A percentile compares a stretch with the other conserved stretches of the same genome.
These are phyloP conservation scores for Saturnia pavonia DNA, from an alignment of 2,888 invertebrate genomes.

Conservation along the genomic window DNA sequence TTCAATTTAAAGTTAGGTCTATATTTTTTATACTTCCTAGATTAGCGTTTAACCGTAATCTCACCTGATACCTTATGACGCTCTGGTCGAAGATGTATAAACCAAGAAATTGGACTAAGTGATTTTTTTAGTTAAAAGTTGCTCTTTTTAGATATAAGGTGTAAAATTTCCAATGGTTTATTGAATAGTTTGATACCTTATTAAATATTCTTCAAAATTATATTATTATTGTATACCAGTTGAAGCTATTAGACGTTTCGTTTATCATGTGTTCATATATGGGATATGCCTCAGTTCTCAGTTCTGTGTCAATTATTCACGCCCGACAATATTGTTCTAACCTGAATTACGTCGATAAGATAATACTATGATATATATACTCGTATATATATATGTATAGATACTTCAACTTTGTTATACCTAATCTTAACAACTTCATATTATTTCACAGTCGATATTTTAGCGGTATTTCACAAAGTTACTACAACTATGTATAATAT, in stretches of 20 bases:
- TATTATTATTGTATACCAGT: background rate
- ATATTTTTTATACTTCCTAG: background rate
- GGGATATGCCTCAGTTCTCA: background rate
- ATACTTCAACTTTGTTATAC: background rate
- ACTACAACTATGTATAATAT: background rate
- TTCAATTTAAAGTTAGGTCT: background rate
- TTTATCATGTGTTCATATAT: background rate
- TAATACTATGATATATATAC: background rate
- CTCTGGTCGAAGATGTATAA: too few relatives aligned
- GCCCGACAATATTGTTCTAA: background rate
- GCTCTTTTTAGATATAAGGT: too few relatives aligned
- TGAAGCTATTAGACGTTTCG: background rate
- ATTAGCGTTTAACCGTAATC: background rate
- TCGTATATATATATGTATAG: background rate
- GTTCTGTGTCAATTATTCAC: background rate
- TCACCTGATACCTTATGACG: background rate
- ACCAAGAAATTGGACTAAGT: too few relatives aligned
- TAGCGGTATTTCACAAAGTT: background rate
- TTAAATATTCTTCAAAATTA: background rate
- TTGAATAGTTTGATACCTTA: background rate
- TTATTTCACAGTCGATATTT: background rate
- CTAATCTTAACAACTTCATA: slow-evolving; percentile 1
- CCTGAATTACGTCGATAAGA: slow-evolving; percentile 11
- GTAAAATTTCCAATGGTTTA: background rate
- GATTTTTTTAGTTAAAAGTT: too few relatives aligned